Evolutionary conservation across 2,113 vertebrate genomes (phyloP), one percentile per base, ranked within the genome.

Genomic region (Xiphophorus hellerii): DNA sequence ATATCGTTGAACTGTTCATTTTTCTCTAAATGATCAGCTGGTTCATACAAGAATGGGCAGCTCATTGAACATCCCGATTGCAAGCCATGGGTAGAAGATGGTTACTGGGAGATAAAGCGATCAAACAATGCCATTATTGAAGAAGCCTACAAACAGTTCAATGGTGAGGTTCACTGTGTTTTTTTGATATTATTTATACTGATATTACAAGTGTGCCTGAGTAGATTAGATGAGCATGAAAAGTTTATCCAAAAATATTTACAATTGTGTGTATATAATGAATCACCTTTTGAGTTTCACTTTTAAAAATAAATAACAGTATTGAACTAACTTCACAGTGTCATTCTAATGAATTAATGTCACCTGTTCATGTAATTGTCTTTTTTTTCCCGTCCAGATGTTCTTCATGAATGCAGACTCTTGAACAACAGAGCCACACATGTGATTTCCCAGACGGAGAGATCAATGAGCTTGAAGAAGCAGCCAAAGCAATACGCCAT

Each of bases 341-440:
- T 3, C 17, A 58, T 58, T 58, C 51, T 7, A 58, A 58, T 58
- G 1, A 25, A 58, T n/a, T 25, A 58, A 17, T 33, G 15, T 48
- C 35, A 37, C 10, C 20, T 35, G 20, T 58, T 12, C 7, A 10
- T 58, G 17, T 37, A 54, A 39, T 42, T 5, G 5, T 67, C 63
- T 60, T 29, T 79, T n/a, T 66, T 69, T 35, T 22, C 64, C 68
- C 29, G 31, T 17, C 44, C 91, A 96, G 95, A 94, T 89, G 90
- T 96, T 76, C 91, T 96, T 75, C 94, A 95, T 82, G 95, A 95
- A 90, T 96, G 95, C 93, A 89, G 93, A 84, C 93, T 95, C 64
- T 92, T 96, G 62, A 95, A 95, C 86, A 95, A 93, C 88, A 94
- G 94, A 90, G 95, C 95, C 72, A 90, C 94, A 51, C 93, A 95